Percentiles rank a stretch among this genome's conserved stretches.
phyloP scores from a whole-genome alignment of 2,888 invertebrate species.

The Dichetophora obliterata region DNA sequence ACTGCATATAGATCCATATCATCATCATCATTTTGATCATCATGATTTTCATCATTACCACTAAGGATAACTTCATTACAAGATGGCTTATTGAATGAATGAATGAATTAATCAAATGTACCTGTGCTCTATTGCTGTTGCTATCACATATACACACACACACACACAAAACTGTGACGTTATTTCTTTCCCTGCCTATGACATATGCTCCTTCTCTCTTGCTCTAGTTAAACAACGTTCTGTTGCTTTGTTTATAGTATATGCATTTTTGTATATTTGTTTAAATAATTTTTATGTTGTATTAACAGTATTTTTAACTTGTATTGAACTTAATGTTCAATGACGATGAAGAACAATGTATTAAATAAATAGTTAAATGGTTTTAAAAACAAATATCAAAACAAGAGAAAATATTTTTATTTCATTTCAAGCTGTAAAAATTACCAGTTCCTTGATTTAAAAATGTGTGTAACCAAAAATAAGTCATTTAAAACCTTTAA shows the following conservation, averaged over 20 bases:
- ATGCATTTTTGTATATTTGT: not conserved
- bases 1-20: slow-evolving; percentile 57
- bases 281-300: not conserved
- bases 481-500: too few species aligned
- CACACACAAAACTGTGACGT: not conserved
- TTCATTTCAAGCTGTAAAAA: not conserved
- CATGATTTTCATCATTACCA: slow-evolving; percentile 56
- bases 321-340: not conserved
- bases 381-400: slow-evolving; percentile 36
- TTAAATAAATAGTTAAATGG: slow-evolving; percentile 47
- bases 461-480: too few species aligned
- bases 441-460: too few species aligned
- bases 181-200: not conserved
- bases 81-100: not conserved
- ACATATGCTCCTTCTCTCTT: not conserved
- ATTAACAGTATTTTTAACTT: not conserved
- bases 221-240: not conserved
- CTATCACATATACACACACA: not conserved
- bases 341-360: slow-evolving; percentile 42
- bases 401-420: not conserved
- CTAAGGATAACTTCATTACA: not conserved
- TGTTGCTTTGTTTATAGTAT: not conserved
- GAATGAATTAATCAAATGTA: slow-evolving; percentile 1
- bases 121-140: slow-evolving; percentile 5
- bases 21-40: slow-evolving; percentile 58